phyloP scores from a whole-genome alignment of 1,140 invertebrate genomes.

The Bombus superbus region DNA sequence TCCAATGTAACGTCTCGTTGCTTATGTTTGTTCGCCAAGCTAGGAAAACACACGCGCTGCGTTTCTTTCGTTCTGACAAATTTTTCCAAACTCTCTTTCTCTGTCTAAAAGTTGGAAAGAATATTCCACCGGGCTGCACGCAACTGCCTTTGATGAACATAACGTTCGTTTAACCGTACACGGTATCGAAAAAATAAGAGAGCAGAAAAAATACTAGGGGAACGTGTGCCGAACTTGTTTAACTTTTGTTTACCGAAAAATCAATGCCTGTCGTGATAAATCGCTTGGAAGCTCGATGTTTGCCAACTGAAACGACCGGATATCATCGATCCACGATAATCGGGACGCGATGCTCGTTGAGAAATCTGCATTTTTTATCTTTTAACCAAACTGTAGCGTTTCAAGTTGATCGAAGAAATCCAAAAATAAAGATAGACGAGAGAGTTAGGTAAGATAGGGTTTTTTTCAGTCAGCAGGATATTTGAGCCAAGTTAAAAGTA shows the following conservation, averaged over 20 bases:
- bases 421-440: not conserved
- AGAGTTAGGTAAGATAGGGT: too few species aligned
- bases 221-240: not conserved
- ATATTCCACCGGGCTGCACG: not conserved
- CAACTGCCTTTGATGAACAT: not conserved
- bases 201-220: not conserved
- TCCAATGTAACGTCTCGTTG: constrained; percentile 21
- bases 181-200: not conserved
- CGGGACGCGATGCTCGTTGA: not conserved
- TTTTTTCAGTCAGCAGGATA: too few species aligned
- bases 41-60: not conserved
- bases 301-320: not conserved
- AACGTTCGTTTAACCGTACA: not conserved
- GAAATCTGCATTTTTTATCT: not conserved
- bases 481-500: too few species aligned
- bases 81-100: not conserved
- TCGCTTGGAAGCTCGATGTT: constrained; percentile 1
- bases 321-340: not conserved
- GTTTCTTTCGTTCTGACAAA: not conserved
- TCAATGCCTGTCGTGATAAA: not conserved
- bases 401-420: too few species aligned
- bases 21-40: not conserved
- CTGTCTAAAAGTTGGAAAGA: not conserved
- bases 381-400: not conserved
- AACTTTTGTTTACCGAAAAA: not conserved